Evolutionary conservation across 2,113 vertebrate species (phyloP).

Genomic region (Mastomys natalensis): DNA sequence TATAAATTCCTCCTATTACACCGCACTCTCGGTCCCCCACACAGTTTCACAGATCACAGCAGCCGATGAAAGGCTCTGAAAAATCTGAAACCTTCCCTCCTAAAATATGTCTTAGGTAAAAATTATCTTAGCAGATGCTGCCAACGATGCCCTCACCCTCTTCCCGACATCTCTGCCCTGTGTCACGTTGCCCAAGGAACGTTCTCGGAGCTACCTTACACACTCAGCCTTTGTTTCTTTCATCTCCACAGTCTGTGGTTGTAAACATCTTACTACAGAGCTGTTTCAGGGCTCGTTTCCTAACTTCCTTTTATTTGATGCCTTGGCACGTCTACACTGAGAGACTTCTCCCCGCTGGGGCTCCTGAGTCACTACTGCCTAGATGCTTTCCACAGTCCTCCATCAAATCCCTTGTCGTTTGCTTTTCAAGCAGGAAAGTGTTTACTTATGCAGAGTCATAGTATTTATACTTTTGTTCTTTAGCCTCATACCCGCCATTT

Average conservation of each 20-base stretch:
- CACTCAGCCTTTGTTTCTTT: not conserved
- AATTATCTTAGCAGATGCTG: not conserved
- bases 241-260: not conserved
- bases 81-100: not conserved
- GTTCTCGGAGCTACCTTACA: not conserved
- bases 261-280: not conserved
- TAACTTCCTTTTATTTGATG: not conserved
- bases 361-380: not conserved
- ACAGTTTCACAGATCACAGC: not conserved
- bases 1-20: not conserved
- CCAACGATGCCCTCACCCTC: not conserved
- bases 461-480: accelerated
- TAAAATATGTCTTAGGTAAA: not conserved
- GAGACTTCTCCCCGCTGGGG: not conserved
- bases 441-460: not conserved
- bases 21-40: not conserved
- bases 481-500: not conserved
- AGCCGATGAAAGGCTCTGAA: not conserved
- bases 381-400: not conserved
- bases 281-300: not conserved
- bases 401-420: not conserved
- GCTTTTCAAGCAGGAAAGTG: not conserved
- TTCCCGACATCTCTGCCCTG: not conserved
- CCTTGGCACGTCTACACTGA: not conserved
- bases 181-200: not conserved